phyloP scores from a whole-genome alignment of 2,888 invertebrate genomes.

The Eremobia ochroleuca region DNA sequence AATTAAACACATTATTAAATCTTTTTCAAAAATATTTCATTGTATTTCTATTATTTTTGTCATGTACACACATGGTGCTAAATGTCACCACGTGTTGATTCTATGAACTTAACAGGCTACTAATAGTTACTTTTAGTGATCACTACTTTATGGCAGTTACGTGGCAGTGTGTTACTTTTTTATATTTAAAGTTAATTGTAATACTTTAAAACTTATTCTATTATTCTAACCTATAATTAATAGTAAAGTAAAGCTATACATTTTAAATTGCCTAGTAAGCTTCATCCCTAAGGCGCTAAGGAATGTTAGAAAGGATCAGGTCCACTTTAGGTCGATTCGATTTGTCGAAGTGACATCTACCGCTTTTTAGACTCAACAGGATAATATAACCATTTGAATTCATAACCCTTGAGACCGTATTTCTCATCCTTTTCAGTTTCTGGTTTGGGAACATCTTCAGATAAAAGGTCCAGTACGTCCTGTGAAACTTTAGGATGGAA shows the following conservation, averaged over 20 bases:
- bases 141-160: conserved; percentile 52
- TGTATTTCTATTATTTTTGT: conserved; percentile 28
- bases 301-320: conserved; percentile 22
- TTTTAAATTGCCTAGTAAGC: conserved; percentile 26
- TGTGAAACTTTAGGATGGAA: conserved; percentile 94
- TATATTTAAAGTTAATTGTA: conserved; percentile 44
- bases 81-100: conserved; percentile 33
- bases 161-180: conserved; percentile 56
- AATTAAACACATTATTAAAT: conserved; percentile 43
- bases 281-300: background rate
- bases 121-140: conserved; percentile 27
- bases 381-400: conserved; percentile 93
- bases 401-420: conserved; percentile 93
- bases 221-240: conserved; percentile 48
- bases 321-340: conserved; percentile 26
- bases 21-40: conserved; percentile 39
- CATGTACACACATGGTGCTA: conserved; percentile 22
- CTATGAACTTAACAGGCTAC: conserved; percentile 30
- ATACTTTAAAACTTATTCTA: conserved; percentile 58
- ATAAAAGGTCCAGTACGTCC: conserved; percentile 91
- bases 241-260: conserved; percentile 57
- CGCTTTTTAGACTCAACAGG: conserved; percentile 78
- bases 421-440: conserved; percentile 92
- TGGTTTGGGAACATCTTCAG: conserved; percentile 92
- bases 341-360: conserved; percentile 52